Conservation (phyloP, 2,888 invertebrate species). For the Pristionchus entomophagus region DNA sequence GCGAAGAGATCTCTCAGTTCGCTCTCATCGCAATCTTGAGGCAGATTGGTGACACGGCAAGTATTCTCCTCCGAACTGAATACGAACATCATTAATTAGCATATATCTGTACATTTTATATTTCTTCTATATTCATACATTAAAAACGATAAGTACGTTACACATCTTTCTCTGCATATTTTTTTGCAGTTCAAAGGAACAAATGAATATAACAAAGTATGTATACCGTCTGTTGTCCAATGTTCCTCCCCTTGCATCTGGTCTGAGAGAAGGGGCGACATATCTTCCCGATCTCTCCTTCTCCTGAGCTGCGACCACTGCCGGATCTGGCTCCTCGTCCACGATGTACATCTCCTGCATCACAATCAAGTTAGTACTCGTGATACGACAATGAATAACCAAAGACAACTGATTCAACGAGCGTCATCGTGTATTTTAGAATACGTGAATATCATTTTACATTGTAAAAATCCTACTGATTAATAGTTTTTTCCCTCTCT, state of each 20-base stretch:
- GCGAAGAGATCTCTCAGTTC: constrained; percentile 96
- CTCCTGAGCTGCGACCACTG: constrained; percentile 60
- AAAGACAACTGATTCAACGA: no score
- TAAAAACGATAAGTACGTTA: background rate
- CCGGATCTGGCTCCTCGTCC: constrained; percentile 61
- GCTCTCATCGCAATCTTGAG: constrained; percentile 91
- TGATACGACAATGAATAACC: no score
- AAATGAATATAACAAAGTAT: background rate
- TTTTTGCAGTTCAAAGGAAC: no score
- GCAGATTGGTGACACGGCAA: constrained; percentile 95
- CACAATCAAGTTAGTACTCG: no score
- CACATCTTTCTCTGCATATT: background rate
- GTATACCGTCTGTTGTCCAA: constrained; percentile 42
- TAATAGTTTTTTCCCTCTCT: no score
- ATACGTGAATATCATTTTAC: no score
- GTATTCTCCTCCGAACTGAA: constrained; percentile 81
- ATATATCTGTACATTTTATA: no score
- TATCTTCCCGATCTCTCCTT: constrained; percentile 52
- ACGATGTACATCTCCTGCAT: constrained; percentile 65
- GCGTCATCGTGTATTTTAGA: no score
- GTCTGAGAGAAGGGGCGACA: constrained; percentile 49
- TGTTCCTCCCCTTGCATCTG: constrained; percentile 20
- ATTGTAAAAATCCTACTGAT: no score
- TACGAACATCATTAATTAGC: background rate
- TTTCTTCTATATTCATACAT: background rate